Base-by-base conservation (phyloP, 2,888 invertebrate species). In the Rhamnusium bicolor region DNA sequence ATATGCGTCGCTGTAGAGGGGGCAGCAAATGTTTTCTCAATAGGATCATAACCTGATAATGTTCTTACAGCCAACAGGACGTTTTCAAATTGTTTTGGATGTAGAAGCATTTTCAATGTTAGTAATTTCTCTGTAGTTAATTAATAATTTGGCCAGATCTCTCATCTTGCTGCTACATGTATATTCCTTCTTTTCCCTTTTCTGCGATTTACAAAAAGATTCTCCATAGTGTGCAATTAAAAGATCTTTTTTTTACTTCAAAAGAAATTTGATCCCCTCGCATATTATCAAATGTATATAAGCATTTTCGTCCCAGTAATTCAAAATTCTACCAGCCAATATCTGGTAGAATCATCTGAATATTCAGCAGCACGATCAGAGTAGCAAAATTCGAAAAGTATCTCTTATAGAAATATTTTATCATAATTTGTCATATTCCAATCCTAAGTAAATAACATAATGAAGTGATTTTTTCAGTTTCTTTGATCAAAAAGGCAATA, bases 1-100 rank as follows among this genome's bases (percentile, higher is more conserved):
- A 80, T 66, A 70, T 80, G 80, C 75, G 80, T 74, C 1, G 79
- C 81, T 3, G 80, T 54, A 62, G 80, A 80, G 16, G 79, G 81
- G 5, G 75, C 32, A 24, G 73, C 75, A 65, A 77, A 81, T 4
- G 77, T 80, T 76, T 82, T 81, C 53, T 75, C 71, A n/a, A 60
- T 5, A 12, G 69, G 69, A 69, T 82, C 73, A 72, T 77, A 82
- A 18, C 79, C 81, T n/a, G 66, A 67, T 68, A 82, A 72, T 14
- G 58, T 10, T 72, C 80, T 79, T 8, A 53, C 54, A 10, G 80
- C 79, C 32, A 19, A 49, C 19, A 80, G 0, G n/a, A 81, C 74
- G 18, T 12, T 58, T 14, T 81, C 79, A 74, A 81, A 81, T 66
- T 81, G 62, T 75, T 75, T 68, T 27, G 81, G 76, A 40, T 73